Conservation (phyloP, 1,140 invertebrate species). For the Octopus bimaculoides region DNA sequence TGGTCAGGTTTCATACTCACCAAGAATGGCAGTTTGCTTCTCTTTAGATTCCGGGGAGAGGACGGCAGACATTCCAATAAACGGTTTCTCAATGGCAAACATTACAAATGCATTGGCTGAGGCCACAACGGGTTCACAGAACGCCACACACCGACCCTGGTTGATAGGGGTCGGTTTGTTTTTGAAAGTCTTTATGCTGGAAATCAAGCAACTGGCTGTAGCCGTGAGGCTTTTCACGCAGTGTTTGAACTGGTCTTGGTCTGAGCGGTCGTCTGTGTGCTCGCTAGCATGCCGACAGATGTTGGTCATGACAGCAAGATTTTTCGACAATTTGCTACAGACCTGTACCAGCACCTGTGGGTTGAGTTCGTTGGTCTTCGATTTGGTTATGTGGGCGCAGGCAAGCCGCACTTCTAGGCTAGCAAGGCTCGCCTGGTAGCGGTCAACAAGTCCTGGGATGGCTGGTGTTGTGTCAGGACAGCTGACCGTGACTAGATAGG, state of each 20-base stretch:
- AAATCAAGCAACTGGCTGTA: constrained; percentile 41
- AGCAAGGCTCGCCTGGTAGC: constrained; percentile 36
- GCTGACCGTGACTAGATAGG: constrained; percentile 38
- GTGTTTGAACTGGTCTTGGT: constrained; percentile 47
- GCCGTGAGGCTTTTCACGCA: constrained; percentile 47
- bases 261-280: constrained; percentile 28
- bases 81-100: constrained; percentile 44
- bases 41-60: constrained; percentile 58
- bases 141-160: constrained; percentile 38
- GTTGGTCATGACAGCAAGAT: constrained; percentile 41
- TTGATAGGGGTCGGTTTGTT: constrained; percentile 24
- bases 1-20: constrained; percentile 20
- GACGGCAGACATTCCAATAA: constrained; percentile 66
- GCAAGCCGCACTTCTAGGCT: constrained; percentile 40
- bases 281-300: constrained; percentile 39
- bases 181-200: constrained; percentile 47
- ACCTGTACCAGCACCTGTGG: constrained; percentile 41
- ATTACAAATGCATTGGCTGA: constrained; percentile 36
- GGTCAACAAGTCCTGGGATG: constrained; percentile 35
- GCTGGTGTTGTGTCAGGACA: constrained; percentile 29
- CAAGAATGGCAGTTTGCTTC: constrained; percentile 40
- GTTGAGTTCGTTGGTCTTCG: constrained; percentile 36
- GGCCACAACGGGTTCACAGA: constrained; percentile 44
- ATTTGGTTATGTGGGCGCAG: constrained; percentile 37
- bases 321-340: constrained; percentile 41